phyloP scores from a whole-genome alignment of 2,797 vertebrate species.

The Gymnopithys bicolor region DNA sequence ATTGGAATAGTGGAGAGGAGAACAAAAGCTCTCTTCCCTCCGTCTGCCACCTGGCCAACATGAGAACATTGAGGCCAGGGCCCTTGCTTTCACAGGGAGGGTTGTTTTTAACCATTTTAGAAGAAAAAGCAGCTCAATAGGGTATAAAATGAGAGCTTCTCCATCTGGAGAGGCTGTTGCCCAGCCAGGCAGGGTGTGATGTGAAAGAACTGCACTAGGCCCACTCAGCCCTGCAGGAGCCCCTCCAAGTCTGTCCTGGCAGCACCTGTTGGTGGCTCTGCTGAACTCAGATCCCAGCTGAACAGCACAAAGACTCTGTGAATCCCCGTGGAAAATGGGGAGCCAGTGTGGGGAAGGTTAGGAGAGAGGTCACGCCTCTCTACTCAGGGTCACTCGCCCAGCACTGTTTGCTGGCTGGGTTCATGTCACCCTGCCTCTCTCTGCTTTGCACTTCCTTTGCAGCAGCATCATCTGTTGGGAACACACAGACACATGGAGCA shows the following conservation, averaged over 20 bases:
- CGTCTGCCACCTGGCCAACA: neutral
- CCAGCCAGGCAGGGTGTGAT: neutral
- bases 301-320: neutral
- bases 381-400: neutral
- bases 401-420: neutral
- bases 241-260: accelerated
- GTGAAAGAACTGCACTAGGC: neutral
- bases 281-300: accelerated
- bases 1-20: neutral
- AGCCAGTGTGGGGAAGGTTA: neutral
- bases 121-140: neutral
- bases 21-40: neutral
- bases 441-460: neutral
- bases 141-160: neutral
- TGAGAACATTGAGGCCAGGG: neutral
- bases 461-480: neutral
- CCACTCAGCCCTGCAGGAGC: accelerated
- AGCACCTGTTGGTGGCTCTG: neutral
- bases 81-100: accelerated
- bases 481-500: neutral
- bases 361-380: neutral
- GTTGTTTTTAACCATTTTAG: neutral
- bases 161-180: neutral
- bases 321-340: neutral
- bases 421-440: neutral